Evolutionary conservation across 92 coral and sea anemone genomes (phyloP).

Genomic region (Parazoanthus darwini): DNA sequence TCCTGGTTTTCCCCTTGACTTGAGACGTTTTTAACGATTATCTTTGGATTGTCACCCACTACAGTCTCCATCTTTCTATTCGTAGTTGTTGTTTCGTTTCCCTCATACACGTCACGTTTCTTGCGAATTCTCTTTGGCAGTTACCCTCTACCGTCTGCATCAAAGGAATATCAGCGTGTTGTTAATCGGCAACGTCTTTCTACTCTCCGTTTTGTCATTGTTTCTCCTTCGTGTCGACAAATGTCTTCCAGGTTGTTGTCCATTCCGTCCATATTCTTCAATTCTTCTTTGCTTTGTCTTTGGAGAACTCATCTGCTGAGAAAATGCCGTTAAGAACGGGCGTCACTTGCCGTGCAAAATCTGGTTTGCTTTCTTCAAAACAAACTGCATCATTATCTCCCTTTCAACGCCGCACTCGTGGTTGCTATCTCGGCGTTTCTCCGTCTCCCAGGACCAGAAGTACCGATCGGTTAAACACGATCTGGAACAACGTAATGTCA

Average conservation of each 20-base stretch:
- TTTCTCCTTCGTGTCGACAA: no score
- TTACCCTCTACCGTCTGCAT: no score
- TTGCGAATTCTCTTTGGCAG: no score
- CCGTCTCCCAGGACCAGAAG: slow-evolving; percentile 73
- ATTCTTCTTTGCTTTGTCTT: neutral
- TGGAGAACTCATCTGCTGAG: neutral
- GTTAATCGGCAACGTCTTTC: no score
- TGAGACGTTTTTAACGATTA: neutral
- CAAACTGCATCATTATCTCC: slow-evolving; percentile 34
- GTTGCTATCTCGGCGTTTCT: neutral
- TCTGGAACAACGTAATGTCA: neutral
- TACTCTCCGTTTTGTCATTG: no score
- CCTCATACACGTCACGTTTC: no score
- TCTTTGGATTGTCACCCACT: neutral
- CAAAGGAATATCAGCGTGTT: no score
- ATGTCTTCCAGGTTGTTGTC: no score
- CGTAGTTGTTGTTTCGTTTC: no score
- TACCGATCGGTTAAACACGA: slow-evolving; percentile 73
- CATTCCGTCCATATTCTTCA: neutral
- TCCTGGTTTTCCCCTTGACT: no score
- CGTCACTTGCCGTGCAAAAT: slow-evolving; percentile 37
- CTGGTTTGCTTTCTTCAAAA: slow-evolving; percentile 34
- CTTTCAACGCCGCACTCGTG: slow-evolving; percentile 11
- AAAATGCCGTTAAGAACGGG: neutral
- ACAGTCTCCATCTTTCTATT: no score